A percentile compares a stretch with the other conserved stretches of the same genome.
Conservation (phyloP, 1,140 invertebrate species). For the Macrobrachium rosenbergii region DNA sequence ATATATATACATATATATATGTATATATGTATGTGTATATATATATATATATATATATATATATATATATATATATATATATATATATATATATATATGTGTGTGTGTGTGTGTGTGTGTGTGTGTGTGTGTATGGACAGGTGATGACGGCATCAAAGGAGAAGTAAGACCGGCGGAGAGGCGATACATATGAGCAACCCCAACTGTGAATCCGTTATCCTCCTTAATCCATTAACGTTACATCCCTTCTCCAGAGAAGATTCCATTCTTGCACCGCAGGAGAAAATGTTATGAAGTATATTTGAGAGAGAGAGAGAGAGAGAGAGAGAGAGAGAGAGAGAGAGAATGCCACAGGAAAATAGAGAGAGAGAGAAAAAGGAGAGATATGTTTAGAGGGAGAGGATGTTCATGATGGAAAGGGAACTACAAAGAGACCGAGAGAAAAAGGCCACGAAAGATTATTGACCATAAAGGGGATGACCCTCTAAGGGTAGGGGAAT, state of each 20-base stretch:
- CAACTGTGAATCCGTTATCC: too few relatives aligned
- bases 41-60: conserved; percentile 27
- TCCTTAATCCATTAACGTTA: too few relatives aligned
- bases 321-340: neutral
- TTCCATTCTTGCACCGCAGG: too few relatives aligned
- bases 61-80: conserved; percentile 27
- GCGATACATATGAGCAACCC: too few relatives aligned
- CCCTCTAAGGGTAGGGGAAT: too few relatives aligned
- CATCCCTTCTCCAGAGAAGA: too few relatives aligned
- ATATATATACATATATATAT: too few relatives aligned
- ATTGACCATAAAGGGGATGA: neutral
- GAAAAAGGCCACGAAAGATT: neutral
- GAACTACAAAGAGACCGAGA: neutral
- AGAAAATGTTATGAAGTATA: too few relatives aligned
- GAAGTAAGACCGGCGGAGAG: too few relatives aligned
- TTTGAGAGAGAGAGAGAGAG: neutral
- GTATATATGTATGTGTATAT: conserved; percentile 27
- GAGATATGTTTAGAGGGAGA: neutral
- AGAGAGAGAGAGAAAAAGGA: neutral
- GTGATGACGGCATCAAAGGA: too few relatives aligned
- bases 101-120: neutral
- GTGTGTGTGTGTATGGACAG: neutral
- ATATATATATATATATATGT: conserved; percentile 16
- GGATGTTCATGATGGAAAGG: neutral
- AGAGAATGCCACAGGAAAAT: neutral